Percentiles rank a stretch among this genome's conserved stretches.
Conservation (phyloP, 1,140 invertebrate species). For the Drosophila pallidifrons region DNA sequence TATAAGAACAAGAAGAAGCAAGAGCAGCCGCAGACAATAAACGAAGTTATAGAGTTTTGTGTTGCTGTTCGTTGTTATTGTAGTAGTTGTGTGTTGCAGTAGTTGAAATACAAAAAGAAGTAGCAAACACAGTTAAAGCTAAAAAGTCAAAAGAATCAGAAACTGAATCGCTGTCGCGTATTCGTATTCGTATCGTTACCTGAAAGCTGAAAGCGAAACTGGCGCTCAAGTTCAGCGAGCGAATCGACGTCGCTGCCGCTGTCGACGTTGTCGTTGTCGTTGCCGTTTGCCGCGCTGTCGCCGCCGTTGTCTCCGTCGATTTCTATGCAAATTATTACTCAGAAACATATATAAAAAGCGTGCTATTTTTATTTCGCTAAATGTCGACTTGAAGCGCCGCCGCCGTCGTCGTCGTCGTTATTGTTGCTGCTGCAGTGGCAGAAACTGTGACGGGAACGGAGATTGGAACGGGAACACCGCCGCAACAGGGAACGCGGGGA, state of each 20-base stretch:
- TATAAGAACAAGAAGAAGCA: slow-evolving; percentile 6
- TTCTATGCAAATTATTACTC: slow-evolving; percentile 82
- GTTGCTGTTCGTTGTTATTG: background rate
- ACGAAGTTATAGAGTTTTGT: background rate
- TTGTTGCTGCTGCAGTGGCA: slow-evolving; percentile 52
- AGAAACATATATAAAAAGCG: slow-evolving; percentile 78
- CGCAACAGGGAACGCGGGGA: slow-evolving; percentile 13
- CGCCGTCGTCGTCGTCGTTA: slow-evolving; percentile 32
- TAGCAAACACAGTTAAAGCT: slow-evolving; percentile 12
- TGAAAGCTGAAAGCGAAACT: slow-evolving; percentile 60
- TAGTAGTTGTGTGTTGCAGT: background rate
- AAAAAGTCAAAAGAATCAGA: slow-evolving; percentile 9
- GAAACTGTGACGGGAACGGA: slow-evolving; percentile 69
- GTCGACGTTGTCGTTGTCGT: slow-evolving; percentile 25
- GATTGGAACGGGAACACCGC: slow-evolving; percentile 34
- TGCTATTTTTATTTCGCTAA: slow-evolving; percentile 82
- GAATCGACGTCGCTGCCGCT: slow-evolving; percentile 33
- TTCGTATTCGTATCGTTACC: slow-evolving; percentile 28
- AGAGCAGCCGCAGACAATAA: background rate
- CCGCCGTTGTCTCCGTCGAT: slow-evolving; percentile 52
- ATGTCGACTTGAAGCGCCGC: slow-evolving; percentile 77
- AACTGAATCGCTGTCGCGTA: slow-evolving; percentile 28
- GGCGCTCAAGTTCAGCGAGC: slow-evolving; percentile 68
- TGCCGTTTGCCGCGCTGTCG: slow-evolving; percentile 12
- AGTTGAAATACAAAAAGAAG: slow-evolving; percentile 3